A percentile compares a stretch with the other conserved stretches of the same genome.
Conservation (phyloP, 1,140 invertebrate species). For the Telenomus remus region DNA sequence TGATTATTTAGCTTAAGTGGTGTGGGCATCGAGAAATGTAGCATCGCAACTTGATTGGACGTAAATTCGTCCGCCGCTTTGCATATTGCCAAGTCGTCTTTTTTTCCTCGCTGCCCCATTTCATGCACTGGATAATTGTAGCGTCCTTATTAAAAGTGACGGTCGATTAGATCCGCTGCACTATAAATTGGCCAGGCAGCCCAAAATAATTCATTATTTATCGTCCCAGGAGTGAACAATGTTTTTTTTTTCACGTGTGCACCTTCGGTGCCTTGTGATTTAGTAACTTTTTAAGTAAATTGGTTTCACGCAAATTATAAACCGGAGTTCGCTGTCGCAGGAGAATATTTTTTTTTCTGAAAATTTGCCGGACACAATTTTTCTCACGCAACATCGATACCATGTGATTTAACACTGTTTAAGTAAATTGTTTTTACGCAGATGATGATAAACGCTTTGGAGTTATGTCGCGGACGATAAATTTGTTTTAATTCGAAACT, state of each 20-base stretch:
- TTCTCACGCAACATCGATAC: constrained; percentile 36
- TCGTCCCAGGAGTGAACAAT: too few relatives aligned
- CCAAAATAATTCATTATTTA: constrained; percentile 48
- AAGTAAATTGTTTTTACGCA: constrained; percentile 50
- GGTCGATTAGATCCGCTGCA: constrained; percentile 18
- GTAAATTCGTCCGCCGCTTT: constrained; percentile 21
- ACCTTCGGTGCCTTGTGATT: too few relatives aligned
- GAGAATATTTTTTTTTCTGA: too few relatives aligned
- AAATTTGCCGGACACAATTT: constrained; percentile 29
- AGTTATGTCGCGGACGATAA: too few relatives aligned
- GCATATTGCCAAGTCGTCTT: constrained; percentile 35
- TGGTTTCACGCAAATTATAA: too few relatives aligned
- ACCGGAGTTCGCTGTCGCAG: too few relatives aligned
- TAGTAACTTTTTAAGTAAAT: too few relatives aligned
- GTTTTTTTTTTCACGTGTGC: too few relatives aligned
- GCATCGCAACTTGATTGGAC: constrained; percentile 30
- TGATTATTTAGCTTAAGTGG: constrained; percentile 33
- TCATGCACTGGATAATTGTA: constrained; percentile 20
- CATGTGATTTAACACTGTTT: constrained; percentile 46
- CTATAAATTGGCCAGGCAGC: constrained; percentile 36
- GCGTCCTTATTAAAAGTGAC: constrained; percentile 11
- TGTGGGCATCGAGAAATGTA: constrained; percentile 38
- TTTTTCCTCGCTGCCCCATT: constrained; percentile 23
- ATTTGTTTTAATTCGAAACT: too few relatives aligned
- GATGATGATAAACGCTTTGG: constrained; percentile 47